Conservation (phyloP, 2,113 vertebrate genomes). For the Rhinoptilus africanus region DNA sequence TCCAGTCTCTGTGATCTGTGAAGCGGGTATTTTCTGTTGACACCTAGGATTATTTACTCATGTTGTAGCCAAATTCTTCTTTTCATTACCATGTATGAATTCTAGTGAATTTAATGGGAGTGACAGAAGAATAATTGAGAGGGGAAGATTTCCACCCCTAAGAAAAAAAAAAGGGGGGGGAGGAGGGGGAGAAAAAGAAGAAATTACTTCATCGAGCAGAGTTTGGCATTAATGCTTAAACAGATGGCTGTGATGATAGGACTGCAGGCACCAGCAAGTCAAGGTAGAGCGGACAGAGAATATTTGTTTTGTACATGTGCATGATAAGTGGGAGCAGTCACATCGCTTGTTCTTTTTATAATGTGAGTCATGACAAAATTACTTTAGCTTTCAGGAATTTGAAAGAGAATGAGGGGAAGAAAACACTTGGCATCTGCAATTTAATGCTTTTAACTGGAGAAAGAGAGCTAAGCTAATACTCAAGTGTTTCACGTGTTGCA, state of each 20-base stretch:
- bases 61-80: background rate
- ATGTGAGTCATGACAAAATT: constrained; percentile 79
- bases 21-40: background rate
- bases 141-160: background rate
- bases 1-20: background rate
- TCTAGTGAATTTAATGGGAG: background rate
- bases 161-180: background rate
- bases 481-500: constrained; percentile 57
- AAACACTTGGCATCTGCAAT: constrained; percentile 72
- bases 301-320: constrained; percentile 66
- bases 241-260: constrained; percentile 45
- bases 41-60: background rate
- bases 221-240: constrained; percentile 44
- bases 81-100: background rate
- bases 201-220: background rate
- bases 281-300: constrained; percentile 55
- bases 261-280: constrained; percentile 52
- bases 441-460: constrained; percentile 78
- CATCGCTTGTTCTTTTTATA: constrained; percentile 77
- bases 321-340: constrained; percentile 70
- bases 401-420: constrained; percentile 60
- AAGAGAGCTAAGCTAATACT: constrained; percentile 69
- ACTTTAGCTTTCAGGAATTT: constrained; percentile 74
- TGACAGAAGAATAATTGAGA: background rate
- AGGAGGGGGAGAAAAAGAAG: background rate